Base-by-base conservation (phyloP, 2,797 vertebrate species). In the Trachurus trachurus region DNA sequence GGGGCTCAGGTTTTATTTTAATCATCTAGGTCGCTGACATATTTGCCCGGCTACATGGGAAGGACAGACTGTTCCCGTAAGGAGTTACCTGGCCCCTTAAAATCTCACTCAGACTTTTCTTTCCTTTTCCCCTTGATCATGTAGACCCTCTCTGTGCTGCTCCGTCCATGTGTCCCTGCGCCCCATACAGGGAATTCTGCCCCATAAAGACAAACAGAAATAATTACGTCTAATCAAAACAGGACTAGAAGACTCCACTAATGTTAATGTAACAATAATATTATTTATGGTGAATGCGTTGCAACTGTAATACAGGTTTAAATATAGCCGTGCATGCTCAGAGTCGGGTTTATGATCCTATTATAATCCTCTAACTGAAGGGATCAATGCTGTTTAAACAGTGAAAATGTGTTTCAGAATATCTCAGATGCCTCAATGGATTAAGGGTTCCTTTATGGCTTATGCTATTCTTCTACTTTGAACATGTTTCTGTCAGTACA, bases 1-100 rank as follows among this genome's bases (percentile, higher is more conserved):
- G 71, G 86, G 81, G 86, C 89, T 85, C 76, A 66, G 61, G 89
- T 91, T 95, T 95, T 95, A 95, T 95, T 96, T 95, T 95, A 86
- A 95, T 94, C 89, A 94, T 92, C 88, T 95, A 94, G 95, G 94
- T 95, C 94, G 72, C 19, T 82, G 71, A 85, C 89, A 88, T 89
- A 88, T 93, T 92, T 91, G 88, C 83, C 82, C 85, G 90, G 88
- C 91, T 91, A 80, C 85, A 82, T 88, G 71, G 85, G 82, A 95
- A 95, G 93, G 93, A 92, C 94, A 91, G 85, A 87, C 63, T 63
- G 85, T 66, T 90, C 26, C 93, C 92, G 0, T 88, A 87, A 93
- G 92, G 92, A 93, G 83, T 93, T 88, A 88, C 71, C 73, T 91
- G 89, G 77, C 92, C 91, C 83, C 89, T 86, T 92, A 92, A 93